Percentiles rank a stretch among this genome's conserved stretches.
Conservation (phyloP, 2,797 vertebrate species). For the Amblyraja radiata region DNA sequence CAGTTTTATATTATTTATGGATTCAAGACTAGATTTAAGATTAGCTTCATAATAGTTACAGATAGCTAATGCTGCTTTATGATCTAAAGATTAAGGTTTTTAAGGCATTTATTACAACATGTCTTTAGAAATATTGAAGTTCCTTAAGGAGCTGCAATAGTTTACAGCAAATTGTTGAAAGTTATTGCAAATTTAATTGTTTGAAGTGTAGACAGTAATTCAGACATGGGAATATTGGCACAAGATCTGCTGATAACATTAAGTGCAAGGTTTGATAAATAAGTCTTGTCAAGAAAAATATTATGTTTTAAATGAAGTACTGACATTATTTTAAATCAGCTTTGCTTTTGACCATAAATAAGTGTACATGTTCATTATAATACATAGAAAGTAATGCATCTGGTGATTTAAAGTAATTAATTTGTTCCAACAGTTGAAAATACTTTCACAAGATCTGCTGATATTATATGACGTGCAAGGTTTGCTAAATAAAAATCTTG, state of each 20-base stretch:
- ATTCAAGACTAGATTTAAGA: constrained; percentile 8
- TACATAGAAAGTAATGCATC: background rate
- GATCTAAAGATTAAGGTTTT: background rate
- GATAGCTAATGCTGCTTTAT: background rate
- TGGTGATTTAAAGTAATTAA: background rate
- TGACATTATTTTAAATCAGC: background rate
- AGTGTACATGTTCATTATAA: background rate
- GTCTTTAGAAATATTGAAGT: background rate
- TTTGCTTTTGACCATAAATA: background rate
- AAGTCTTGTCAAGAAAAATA: background rate
- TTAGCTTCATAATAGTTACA: background rate
- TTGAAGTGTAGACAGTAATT: background rate
- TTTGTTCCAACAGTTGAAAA: background rate
- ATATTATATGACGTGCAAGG: background rate
- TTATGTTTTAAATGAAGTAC: background rate
- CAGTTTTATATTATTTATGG: background rate
- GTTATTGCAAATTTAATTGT: background rate
- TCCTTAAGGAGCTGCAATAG: background rate
- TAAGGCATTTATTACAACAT: background rate
- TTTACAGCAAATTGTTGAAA: background rate
- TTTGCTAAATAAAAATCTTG: background rate
- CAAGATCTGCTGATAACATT: background rate
- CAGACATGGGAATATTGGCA: background rate
- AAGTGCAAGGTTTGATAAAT: background rate
- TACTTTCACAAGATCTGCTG: background rate